phyloP scores from a whole-genome alignment of 2,113 vertebrate species.

The Halichoeres trimaculatus region DNA sequence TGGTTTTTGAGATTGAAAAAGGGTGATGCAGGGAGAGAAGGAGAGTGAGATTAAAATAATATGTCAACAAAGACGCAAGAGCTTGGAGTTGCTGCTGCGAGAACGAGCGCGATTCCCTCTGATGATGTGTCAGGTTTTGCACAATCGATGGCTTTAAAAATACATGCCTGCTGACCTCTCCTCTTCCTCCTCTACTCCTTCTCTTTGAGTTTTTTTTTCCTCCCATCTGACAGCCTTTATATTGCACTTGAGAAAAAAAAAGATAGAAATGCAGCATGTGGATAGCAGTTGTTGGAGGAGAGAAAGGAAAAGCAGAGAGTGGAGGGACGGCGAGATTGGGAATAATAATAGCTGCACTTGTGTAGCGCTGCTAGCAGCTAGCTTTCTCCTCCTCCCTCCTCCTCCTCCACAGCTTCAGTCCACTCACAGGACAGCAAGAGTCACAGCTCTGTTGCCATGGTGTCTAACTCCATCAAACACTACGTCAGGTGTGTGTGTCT shows the following conservation, averaged over 20 bases:
- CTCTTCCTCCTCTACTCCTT: constrained; percentile 15
- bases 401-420: constrained; percentile 72
- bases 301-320: constrained; percentile 25
- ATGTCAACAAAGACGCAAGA: constrained; percentile 46
- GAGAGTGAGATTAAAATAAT: constrained; percentile 53
- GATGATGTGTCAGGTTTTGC: constrained; percentile 59
- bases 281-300: constrained; percentile 10
- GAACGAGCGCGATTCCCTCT: constrained; percentile 31
- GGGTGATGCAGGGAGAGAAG: constrained; percentile 26
- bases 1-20: constrained; percentile 32
- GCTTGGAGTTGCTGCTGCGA: constrained; percentile 21
- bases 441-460: constrained; percentile 81
- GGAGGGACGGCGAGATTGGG: constrained; percentile 27
- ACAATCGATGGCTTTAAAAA: constrained; percentile 61
- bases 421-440: constrained; percentile 78
- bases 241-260: constrained; percentile 17
- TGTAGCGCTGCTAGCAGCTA: constrained; percentile 57
- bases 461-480: constrained; percentile 34
- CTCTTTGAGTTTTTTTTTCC: constrained; percentile 3
- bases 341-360: constrained; percentile 62
- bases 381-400: constrained; percentile 59
- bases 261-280: background rate
- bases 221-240: constrained; percentile 19
- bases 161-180: constrained; percentile 54
- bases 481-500: constrained; percentile 23